A percentile compares a stretch with the other conserved stretches of the same genome.
Conservation (phyloP, 2,888 invertebrate genomes). For the Mimumesa dahlbomi region DNA sequence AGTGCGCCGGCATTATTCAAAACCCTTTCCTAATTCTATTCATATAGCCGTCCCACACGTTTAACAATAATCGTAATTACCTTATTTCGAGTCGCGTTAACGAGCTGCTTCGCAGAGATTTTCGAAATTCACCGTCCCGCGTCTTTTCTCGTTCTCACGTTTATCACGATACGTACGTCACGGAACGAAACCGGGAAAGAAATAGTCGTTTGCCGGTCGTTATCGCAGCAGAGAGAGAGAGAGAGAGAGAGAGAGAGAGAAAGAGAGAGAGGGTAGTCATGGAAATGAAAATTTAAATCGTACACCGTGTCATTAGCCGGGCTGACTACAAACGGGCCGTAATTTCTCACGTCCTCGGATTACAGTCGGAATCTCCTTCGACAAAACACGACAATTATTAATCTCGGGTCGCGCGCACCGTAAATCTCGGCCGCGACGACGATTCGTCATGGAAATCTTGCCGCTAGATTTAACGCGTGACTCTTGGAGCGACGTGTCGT, state of each 20-base stretch:
- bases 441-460: slow-evolving; percentile 43
- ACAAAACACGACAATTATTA: slow-evolving; percentile 46
- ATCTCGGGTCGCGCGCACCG: slow-evolving; percentile 13
- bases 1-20: slow-evolving; percentile 41
- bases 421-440: slow-evolving; percentile 18
- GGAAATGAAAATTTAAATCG: too few species aligned
- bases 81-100: slow-evolving; percentile 25
- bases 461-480: too few species aligned
- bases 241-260: too few species aligned
- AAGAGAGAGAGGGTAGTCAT: too few species aligned
- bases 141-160: too few species aligned
- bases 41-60: neutral
- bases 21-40: slow-evolving; percentile 7
- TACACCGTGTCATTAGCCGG: too few species aligned
- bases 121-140: too few species aligned
- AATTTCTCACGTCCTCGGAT: slow-evolving; percentile 33
- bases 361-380: slow-evolving; percentile 32
- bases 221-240: too few species aligned
- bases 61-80: slow-evolving; percentile 20
- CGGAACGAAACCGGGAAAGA: too few species aligned
- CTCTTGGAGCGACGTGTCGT: too few species aligned
- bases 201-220: too few species aligned
- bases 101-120: neutral
- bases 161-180: too few species aligned
- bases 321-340: slow-evolving; percentile 9